Conservation (phyloP, 2,113 vertebrate genomes). For the Grantiella picta region DNA sequence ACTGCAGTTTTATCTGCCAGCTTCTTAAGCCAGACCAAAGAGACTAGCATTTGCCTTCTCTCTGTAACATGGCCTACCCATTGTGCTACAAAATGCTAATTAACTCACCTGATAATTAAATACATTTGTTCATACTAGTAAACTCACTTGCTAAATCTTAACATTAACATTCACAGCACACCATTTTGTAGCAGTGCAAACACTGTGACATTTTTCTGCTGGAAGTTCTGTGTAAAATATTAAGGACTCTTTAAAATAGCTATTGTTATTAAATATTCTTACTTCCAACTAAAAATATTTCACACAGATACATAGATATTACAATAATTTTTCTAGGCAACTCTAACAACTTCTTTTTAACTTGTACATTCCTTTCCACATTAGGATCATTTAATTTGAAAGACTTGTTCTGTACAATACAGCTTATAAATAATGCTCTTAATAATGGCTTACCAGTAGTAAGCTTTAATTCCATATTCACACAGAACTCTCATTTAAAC, state of each 20-base stretch:
- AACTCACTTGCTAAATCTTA: not conserved
- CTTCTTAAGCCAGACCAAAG: not conserved
- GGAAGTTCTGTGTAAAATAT: not conserved
- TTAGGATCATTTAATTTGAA: not conserved
- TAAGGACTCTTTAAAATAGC: not conserved
- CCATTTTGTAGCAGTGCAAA: not conserved
- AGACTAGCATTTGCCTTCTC: not conserved
- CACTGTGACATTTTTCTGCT: not conserved
- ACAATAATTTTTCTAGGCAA: not conserved
- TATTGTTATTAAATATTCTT: not conserved
- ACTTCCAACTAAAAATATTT: not conserved
- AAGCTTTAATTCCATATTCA: conserved; percentile 44
- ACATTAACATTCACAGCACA: not conserved
- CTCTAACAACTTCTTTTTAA: not conserved
- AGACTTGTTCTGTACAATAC: not conserved
- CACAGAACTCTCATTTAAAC: conserved; percentile 19
- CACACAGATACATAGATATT: not conserved
- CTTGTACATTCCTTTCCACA: conserved; percentile 9
- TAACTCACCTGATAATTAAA: not conserved
- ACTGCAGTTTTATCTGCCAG: not conserved
- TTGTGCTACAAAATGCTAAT: not conserved
- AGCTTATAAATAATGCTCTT: conserved; percentile 38
- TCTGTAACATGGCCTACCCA: not conserved
- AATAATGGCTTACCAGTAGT: conserved; percentile 18
- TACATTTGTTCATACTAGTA: not conserved